Conservation (phyloP, 1,140 invertebrate genomes). For the Calycopis cecrops region DNA sequence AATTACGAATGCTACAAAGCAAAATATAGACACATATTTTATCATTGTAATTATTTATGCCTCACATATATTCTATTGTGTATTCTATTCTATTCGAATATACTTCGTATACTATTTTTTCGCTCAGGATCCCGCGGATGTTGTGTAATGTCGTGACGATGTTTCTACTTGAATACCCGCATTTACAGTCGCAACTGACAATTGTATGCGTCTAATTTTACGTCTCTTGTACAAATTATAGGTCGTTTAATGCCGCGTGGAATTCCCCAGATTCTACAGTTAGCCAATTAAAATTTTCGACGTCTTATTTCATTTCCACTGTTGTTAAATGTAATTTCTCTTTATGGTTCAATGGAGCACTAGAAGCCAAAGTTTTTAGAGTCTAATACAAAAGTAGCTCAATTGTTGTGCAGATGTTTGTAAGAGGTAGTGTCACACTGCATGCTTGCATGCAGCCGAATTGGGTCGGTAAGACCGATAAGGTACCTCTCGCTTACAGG, state of each 20-base stretch:
- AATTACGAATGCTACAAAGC: constrained; percentile 27
- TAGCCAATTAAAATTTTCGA: too few species aligned
- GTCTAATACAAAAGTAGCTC: too few species aligned
- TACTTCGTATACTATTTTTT: neutral
- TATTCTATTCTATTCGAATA: neutral
- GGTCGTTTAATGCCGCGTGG: neutral
- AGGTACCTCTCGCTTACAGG: too few species aligned
- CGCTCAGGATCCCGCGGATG: neutral
- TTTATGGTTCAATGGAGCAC: too few species aligned
- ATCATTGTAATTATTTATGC: neutral
- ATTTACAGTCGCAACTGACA: neutral
- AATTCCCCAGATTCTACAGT: neutral
- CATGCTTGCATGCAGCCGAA: too few species aligned
- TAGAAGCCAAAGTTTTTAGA: too few species aligned
- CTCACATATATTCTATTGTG: neutral
- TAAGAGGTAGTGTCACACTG: too few species aligned
- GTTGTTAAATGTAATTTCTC: too few species aligned
- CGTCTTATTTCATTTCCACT: too few species aligned
- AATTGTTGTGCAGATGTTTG: too few species aligned
- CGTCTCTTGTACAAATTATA: neutral
- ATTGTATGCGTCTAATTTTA: constrained; percentile 3
- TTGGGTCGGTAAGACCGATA: too few species aligned
- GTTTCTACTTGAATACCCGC: neutral
- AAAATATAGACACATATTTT: constrained; percentile 1
- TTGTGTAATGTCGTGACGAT: neutral